Conservation (phyloP, 1,140 invertebrate species). For the Belonocnema kinseyi region DNA sequence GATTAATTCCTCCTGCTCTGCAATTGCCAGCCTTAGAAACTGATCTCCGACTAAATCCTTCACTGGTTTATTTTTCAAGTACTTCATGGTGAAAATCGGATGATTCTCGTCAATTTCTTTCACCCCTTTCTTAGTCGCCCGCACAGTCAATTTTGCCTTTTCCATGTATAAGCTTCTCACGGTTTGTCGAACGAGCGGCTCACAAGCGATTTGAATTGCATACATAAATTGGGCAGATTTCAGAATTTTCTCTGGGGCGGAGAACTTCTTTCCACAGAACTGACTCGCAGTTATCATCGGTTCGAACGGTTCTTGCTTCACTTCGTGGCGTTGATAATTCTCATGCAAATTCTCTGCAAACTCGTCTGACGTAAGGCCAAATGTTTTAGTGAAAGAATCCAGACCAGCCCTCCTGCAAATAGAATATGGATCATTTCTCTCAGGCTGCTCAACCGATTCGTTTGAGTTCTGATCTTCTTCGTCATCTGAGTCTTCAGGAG, state of each 20-base stretch:
- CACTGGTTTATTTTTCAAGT: constrained; percentile 96
- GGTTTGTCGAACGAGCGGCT: constrained; percentile 91
- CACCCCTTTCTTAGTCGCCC: constrained; percentile 92
- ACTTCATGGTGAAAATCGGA: constrained; percentile 92
- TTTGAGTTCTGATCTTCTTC: constrained; percentile 79
- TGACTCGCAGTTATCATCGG: constrained; percentile 88
- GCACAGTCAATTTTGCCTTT: constrained; percentile 87
- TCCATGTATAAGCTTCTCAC: constrained; percentile 93
- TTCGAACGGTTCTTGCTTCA: constrained; percentile 91
- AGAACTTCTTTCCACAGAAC: constrained; percentile 78
- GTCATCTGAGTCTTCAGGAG: constrained; percentile 71
- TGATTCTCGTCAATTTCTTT: constrained; percentile 97
- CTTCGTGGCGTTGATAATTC: constrained; percentile 97
- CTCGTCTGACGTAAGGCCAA: constrained; percentile 95
- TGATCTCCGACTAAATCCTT: constrained; percentile 92
- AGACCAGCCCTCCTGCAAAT: constrained; percentile 90
- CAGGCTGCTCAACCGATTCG: constrained; percentile 87
- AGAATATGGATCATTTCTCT: constrained; percentile 90
- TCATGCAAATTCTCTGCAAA: constrained; percentile 98
- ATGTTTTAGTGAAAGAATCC: constrained; percentile 90
- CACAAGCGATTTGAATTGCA: constrained; percentile 92
- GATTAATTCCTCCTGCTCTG: constrained; percentile 91
- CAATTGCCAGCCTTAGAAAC: constrained; percentile 89
- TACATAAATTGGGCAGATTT: constrained; percentile 96
- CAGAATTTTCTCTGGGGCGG: constrained; percentile 85